Percentiles rank a stretch among this genome's conserved stretches.
Conservation (phyloP, 2,113 vertebrate genomes). For the Cettia cetti region DNA sequence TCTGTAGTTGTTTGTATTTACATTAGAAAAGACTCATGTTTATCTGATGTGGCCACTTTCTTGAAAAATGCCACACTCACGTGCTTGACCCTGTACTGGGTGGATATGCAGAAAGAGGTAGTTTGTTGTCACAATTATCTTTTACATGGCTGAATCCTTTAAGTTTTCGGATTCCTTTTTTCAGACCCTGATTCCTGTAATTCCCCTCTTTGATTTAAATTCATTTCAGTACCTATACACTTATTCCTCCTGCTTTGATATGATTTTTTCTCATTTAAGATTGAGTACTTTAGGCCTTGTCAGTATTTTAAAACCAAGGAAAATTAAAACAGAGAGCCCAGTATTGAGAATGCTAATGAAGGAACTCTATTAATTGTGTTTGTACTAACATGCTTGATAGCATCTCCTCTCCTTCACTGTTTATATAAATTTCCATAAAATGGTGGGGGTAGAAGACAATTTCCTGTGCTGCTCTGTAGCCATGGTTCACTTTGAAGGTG, state of each 20-base stretch:
- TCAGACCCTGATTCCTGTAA: not conserved
- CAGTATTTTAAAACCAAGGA: not conserved
- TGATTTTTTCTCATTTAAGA: not conserved
- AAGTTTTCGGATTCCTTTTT: not conserved
- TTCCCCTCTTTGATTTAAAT: not conserved
- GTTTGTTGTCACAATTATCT: not conserved
- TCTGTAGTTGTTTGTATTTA: not conserved
- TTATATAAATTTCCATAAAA: not conserved
- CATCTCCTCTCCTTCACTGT: not conserved
- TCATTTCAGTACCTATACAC: not conserved
- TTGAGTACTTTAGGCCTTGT: not conserved
- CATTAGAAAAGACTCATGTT: not conserved
- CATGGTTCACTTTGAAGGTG: accelerated
- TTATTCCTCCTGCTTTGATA: not conserved
- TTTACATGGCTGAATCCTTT: not conserved
- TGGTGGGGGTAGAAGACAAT: not conserved
- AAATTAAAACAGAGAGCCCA: not conserved
- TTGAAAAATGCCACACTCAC: not conserved
- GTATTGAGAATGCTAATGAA: not conserved
- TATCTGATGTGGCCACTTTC: not conserved
- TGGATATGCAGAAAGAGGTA: not conserved
- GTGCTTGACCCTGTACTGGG: not conserved
- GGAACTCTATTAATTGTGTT: not conserved
- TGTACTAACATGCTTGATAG: not conserved
- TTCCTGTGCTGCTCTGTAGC: not conserved